A percentile compares a stretch with the other conserved stretches of the same genome.
phyloP scores from a whole-genome alignment of 2,113 vertebrate genomes.

The Telmatochromis bifrenatus region DNA sequence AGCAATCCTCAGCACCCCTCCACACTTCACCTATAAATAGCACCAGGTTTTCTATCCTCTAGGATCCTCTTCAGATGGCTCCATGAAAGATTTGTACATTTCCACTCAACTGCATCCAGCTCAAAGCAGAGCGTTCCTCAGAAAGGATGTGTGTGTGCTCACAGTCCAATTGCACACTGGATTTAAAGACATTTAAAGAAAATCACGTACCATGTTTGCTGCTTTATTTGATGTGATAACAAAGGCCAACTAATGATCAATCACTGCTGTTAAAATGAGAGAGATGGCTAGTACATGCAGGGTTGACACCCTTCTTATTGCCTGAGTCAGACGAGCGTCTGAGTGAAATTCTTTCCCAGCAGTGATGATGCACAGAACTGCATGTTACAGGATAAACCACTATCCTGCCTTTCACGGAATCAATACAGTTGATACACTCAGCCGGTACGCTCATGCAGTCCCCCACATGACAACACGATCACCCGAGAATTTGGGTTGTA shows the following conservation, averaged over 20 bases:
- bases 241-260: neutral
- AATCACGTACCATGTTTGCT: neutral
- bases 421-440: neutral
- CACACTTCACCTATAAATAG: conserved; percentile 67
- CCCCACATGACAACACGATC: neutral
- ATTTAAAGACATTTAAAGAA: neutral
- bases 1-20: conserved; percentile 58
- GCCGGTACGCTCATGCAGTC: neutral
- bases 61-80: conserved; percentile 12
- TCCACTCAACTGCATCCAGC: neutral
- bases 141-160: neutral
- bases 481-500: neutral
- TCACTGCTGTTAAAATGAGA: neutral
- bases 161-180: neutral
- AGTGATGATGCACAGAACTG: neutral
- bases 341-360: neutral
- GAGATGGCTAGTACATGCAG: neutral
- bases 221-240: neutral
- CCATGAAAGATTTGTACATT: neutral
- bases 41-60: conserved; percentile 31
- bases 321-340: neutral
- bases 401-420: neutral
- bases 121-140: neutral
- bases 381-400: neutral
- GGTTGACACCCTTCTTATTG: conserved; percentile 7